Percentiles rank a stretch among this genome's conserved stretches.
phyloP scores from a whole-genome alignment of 2,888 invertebrate species.

The Zelleria hepariella region DNA sequence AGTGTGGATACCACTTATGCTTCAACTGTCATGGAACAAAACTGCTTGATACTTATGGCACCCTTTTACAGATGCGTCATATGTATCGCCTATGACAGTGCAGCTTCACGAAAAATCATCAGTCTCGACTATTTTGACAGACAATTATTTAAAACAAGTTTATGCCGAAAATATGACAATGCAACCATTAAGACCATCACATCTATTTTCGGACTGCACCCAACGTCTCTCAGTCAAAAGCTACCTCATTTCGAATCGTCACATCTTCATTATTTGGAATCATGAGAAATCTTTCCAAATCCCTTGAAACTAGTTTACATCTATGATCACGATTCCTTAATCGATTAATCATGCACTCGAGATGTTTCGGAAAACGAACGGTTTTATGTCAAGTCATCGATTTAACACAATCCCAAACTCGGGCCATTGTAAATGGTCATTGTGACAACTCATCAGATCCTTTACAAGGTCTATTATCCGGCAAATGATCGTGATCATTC shows the following conservation, averaged over 20 bases:
- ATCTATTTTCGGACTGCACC: neutral
- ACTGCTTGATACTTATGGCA: neutral
- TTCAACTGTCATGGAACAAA: neutral
- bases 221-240: neutral
- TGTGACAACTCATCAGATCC: constrained; percentile 27
- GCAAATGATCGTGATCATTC: constrained; percentile 25
- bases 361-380: constrained; percentile 4
- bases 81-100: neutral
- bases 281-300: neutral
- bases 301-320: neutral
- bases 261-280: neutral
- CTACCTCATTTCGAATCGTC: neutral
- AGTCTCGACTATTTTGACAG: neutral
- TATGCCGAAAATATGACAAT: neutral
- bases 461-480: constrained; percentile 15
- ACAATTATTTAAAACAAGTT: neutral
- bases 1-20: neutral
- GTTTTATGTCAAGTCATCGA: constrained; percentile 37
- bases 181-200: neutral
- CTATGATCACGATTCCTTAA: constrained; percentile 22
- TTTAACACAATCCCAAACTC: constrained; percentile 17
- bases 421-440: constrained; percentile 17
- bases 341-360: constrained; percentile 35
- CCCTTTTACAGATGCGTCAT: neutral
- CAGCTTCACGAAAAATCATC: neutral